phyloP scores from a whole-genome alignment of 2,888 invertebrate species.

The Lasius platythorax region DNA sequence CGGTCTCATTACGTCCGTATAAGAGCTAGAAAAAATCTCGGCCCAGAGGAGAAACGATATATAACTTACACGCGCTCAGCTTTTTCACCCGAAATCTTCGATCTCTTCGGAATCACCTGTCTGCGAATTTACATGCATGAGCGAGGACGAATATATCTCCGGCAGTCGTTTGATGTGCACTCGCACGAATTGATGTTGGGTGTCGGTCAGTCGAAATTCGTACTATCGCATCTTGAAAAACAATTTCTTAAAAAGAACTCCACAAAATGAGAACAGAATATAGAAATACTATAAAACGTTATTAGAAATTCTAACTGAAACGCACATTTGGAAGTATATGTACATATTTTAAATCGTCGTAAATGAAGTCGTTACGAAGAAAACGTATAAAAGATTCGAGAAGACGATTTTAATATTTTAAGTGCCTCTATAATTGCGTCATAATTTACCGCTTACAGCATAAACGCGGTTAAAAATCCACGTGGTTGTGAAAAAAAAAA shows the following conservation, averaged over 20 bases:
- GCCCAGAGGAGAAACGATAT: constrained; percentile 1
- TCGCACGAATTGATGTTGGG: not conserved
- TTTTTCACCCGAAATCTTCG: constrained; percentile 22
- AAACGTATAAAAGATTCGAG: constrained; percentile 10
- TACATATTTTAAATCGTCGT: not conserved
- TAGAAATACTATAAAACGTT: not conserved
- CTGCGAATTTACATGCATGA: constrained; percentile 58
- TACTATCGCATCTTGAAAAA: not conserved
- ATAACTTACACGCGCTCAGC: not conserved
- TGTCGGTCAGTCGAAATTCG: not conserved
- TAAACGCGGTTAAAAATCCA: constrained; percentile 26
- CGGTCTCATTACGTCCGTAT: not conserved
- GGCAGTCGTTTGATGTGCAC: not conserved
- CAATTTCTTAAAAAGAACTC: not conserved
- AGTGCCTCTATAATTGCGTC: constrained; percentile 21
- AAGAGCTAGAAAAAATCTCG: not conserved
- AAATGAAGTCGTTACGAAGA: constrained; percentile 32
- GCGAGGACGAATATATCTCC: constrained; percentile 19
- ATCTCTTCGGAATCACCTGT: constrained; percentile 17
- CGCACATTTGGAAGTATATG: not conserved
- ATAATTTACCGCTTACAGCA: constrained; percentile 17
- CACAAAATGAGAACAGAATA: not conserved
- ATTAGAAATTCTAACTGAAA: constrained; percentile 12
- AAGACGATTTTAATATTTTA: constrained; percentile 24
- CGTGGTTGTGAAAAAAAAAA: not conserved